These are phyloP conservation scores for Panopea generosa DNA, from an alignment of 2,888 invertebrate genomes.

Conservation along the genomic window DNA sequence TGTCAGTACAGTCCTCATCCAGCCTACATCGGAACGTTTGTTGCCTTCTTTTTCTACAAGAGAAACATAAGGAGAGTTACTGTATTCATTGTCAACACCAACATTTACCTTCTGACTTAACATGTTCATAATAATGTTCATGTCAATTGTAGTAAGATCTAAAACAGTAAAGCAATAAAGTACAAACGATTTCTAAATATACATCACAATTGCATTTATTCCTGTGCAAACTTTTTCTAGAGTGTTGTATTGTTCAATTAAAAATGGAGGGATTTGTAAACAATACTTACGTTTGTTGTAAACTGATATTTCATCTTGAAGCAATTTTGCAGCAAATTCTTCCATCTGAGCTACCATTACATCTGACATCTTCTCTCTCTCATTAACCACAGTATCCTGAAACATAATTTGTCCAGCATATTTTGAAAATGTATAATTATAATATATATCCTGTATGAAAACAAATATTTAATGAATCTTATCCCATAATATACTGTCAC, in stretches of 20 bases:
- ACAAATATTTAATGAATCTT: too few species aligned
- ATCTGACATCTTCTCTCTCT: constrained; percentile 39
- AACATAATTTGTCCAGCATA: too few species aligned
- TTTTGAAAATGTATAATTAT: constrained; percentile 6
- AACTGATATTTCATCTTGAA: constrained; percentile 77
- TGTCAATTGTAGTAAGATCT: too few species aligned
- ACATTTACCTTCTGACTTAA: too few species aligned
- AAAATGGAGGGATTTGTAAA: too few species aligned
- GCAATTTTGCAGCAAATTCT: constrained; percentile 76
- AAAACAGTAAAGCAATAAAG: not conserved
- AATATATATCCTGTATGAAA: not conserved
- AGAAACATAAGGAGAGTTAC: constrained; percentile 75
- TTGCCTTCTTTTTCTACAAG: constrained; percentile 84
- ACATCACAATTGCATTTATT: too few species aligned
- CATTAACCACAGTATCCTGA: constrained; percentile 3
- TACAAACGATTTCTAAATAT: not conserved
- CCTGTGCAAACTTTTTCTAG: too few species aligned
- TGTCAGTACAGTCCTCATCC: constrained; percentile 88
- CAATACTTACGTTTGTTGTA: constrained; percentile 80
- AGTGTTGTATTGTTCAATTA: too few species aligned
- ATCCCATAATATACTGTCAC: too few species aligned
- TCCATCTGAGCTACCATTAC: constrained; percentile 72
- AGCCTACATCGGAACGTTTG: constrained; percentile 81
- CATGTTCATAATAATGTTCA: too few species aligned
- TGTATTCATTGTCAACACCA: constrained; percentile 77